Evolutionary conservation across 2,797 vertebrate genomes (phyloP).

Genomic region (Thamnophis elegans): DNA sequence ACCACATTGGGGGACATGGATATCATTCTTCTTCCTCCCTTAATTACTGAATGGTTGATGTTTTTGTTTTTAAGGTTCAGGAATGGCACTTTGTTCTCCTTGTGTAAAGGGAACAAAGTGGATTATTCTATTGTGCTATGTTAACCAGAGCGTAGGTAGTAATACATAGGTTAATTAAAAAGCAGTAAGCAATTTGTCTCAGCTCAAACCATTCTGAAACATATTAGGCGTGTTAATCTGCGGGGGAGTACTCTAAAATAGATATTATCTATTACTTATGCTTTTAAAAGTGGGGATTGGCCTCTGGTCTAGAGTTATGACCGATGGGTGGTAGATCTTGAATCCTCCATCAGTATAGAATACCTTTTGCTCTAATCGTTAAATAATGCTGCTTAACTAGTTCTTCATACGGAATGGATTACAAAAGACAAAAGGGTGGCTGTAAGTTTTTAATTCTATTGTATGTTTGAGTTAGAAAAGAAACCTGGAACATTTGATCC

Average conservation of each 20-base stretch:
- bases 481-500: slow-evolving; percentile 33
- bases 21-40: not conserved
- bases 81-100: rapidly evolving
- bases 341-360: slow-evolving; percentile 36
- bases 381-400: slow-evolving; percentile 60
- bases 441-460: slow-evolving; percentile 37
- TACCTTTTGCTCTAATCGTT: slow-evolving; percentile 47
- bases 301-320: slow-evolving; percentile 8
- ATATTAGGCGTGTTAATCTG: not conserved
- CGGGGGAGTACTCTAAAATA: not conserved
- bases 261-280: not conserved
- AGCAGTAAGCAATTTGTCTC: not conserved
- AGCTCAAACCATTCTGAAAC: not conserved
- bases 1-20: not conserved
- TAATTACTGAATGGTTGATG: not conserved
- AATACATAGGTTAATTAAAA: not conserved
- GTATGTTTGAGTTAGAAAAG: not conserved
- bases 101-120: not conserved
- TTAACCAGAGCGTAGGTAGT: not conserved
- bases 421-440: slow-evolving; percentile 54
- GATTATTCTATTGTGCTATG: not conserved
- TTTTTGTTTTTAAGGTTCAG: not conserved
- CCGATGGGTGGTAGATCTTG: slow-evolving; percentile 30
- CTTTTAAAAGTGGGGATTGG: too few species aligned
- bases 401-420: slow-evolving; percentile 54